Percentiles rank a stretch among this genome's conserved stretches.
phyloP scores from a whole-genome alignment of 2,888 invertebrate genomes.

The Disparrhopalites patrizii region DNA sequence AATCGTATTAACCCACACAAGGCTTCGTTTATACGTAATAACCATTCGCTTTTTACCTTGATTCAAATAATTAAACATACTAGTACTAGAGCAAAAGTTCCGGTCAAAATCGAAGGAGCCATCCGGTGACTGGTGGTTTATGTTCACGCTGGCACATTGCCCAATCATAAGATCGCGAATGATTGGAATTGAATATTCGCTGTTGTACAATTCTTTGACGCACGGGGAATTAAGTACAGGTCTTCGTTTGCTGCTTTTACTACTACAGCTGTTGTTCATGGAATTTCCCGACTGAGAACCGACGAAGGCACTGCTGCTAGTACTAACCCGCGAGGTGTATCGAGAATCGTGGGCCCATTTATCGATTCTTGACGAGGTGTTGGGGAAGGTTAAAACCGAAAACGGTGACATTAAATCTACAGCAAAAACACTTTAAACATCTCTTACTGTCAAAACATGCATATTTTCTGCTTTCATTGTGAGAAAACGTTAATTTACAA shows the following conservation, averaged over 20 bases:
- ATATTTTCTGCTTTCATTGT: no score
- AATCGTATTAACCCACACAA: no score
- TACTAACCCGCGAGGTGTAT: not conserved
- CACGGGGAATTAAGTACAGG: not conserved
- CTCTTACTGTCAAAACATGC: no score
- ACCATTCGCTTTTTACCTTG: no score
- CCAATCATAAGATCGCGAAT: constrained; percentile 2
- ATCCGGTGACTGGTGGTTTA: not conserved
- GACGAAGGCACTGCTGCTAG: not conserved
- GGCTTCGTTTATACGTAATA: no score
- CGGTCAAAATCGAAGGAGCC: not conserved
- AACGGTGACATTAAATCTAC: constrained; percentile 1
- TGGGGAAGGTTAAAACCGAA: not conserved
- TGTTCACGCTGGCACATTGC: not conserved
- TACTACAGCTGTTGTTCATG: not conserved
- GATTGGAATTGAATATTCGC: not conserved
- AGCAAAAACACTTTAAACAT: no score
- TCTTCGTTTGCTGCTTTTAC: not conserved
- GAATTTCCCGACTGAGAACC: not conserved
- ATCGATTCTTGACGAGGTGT: not conserved
- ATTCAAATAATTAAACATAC: not conserved
- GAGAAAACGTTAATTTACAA: no score
- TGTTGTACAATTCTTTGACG: not conserved
- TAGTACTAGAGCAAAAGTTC: not conserved
- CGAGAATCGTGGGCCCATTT: not conserved